Conservation (phyloP, 2,888 invertebrate genomes). For the Nephrotoma guestfalica region DNA sequence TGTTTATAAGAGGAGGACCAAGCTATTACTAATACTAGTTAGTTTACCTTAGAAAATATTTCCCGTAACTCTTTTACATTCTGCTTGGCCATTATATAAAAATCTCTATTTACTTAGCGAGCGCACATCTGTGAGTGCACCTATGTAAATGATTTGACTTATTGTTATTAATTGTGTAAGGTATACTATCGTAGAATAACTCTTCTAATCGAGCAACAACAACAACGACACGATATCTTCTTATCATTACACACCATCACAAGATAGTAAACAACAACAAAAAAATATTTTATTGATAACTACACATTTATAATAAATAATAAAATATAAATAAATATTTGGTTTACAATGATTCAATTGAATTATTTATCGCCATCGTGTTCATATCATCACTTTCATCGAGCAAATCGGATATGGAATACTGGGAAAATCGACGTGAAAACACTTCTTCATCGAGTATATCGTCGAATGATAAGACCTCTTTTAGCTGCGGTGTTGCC, state of each 20-base stretch:
- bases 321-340: neutral
- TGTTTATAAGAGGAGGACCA: too few species aligned
- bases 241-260: neutral
- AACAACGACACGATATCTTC: neutral
- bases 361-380: neutral
- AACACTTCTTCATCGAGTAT: constrained; percentile 13
- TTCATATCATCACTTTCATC: constrained; percentile 11
- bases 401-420: constrained; percentile 31
- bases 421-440: constrained; percentile 28
- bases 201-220: neutral
- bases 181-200: neutral
- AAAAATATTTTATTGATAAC: neutral
- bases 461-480: constrained; percentile 3
- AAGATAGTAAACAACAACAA: neutral
- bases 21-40: neutral
- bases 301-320: neutral
- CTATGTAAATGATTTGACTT: too few species aligned
- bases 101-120: neutral
- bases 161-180: neutral
- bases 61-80: neutral
- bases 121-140: neutral
- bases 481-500: neutral
- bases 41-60: neutral
- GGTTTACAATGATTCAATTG: neutral
- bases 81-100: neutral